A percentile compares a stretch with the other conserved stretches of the same genome.
Conservation (phyloP, 2,888 invertebrate species). For the Rhagophthalmus giganteus region DNA sequence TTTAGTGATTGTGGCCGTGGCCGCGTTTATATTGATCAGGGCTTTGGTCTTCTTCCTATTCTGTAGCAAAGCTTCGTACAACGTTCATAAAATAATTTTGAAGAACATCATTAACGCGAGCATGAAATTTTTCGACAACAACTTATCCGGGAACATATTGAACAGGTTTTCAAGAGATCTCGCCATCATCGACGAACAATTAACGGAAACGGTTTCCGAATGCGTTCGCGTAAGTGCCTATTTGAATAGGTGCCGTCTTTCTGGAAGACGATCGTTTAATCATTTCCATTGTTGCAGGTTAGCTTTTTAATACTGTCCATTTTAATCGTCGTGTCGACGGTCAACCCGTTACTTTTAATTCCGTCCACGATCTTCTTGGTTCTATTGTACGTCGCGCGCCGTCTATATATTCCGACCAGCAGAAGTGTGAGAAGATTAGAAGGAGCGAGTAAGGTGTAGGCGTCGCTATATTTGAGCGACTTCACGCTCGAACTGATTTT, state of each 20-base stretch:
- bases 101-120: conserved; percentile 33
- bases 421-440: conserved; percentile 70
- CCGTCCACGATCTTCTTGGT: conserved; percentile 64
- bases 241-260: too few species aligned
- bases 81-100: conserved; percentile 34
- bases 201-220: too few species aligned
- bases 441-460: conserved; percentile 55
- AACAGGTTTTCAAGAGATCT: conserved; percentile 41
- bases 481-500: conserved; percentile 25
- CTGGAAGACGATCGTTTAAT: too few species aligned
- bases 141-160: conserved; percentile 38
- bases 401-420: conserved; percentile 69
- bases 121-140: conserved; percentile 36
- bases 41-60: conserved; percentile 39
- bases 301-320: neutral
- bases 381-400: conserved; percentile 64
- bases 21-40: conserved; percentile 20
- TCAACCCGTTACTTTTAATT: conserved; percentile 67
- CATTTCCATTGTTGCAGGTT: conserved; percentile 5
- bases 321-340: conserved; percentile 36
- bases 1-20: conserved; percentile 31
- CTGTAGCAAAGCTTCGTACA: conserved; percentile 38
- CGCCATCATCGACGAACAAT: conserved; percentile 35
- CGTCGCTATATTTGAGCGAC: neutral
- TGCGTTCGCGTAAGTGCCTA: too few species aligned